Conservation (phyloP, 2,113 vertebrate species). For the Ariopsis seemanni region DNA sequence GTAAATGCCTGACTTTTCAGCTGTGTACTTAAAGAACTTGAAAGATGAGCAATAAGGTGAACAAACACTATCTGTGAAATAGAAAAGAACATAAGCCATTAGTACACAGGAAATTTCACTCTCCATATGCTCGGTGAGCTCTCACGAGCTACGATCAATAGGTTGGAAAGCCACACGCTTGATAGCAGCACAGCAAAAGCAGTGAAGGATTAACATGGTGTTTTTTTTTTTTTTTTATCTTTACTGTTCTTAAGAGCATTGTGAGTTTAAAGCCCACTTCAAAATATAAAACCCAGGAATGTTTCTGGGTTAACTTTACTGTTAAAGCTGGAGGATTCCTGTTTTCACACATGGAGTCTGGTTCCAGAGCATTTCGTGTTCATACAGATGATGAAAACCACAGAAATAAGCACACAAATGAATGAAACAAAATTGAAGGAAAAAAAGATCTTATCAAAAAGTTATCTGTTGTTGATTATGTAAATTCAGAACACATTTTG, state of each 20-base stretch:
- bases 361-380: neutral
- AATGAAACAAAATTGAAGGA: neutral
- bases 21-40: slow-evolving; percentile 32
- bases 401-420: neutral
- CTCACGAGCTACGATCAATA: neutral
- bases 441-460: neutral
- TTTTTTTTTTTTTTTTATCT: neutral
- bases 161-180: neutral
- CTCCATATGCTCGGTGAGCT: neutral
- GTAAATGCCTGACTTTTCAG: slow-evolving; percentile 32
- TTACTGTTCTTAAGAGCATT: neutral
- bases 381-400: neutral
- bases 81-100: neutral
- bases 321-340: neutral
- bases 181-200: slow-evolving; percentile 8
- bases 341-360: neutral
- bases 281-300: neutral
- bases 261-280: neutral
- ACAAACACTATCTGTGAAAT: slow-evolving; percentile 23
- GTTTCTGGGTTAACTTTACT: neutral
- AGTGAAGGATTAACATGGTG: neutral
- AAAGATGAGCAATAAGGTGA: slow-evolving; percentile 13
- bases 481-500: neutral
- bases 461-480: neutral
- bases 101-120: neutral